Evolutionary conservation across 2,797 vertebrate species (phyloP).

Genomic region (Staurois parvus): DNA sequence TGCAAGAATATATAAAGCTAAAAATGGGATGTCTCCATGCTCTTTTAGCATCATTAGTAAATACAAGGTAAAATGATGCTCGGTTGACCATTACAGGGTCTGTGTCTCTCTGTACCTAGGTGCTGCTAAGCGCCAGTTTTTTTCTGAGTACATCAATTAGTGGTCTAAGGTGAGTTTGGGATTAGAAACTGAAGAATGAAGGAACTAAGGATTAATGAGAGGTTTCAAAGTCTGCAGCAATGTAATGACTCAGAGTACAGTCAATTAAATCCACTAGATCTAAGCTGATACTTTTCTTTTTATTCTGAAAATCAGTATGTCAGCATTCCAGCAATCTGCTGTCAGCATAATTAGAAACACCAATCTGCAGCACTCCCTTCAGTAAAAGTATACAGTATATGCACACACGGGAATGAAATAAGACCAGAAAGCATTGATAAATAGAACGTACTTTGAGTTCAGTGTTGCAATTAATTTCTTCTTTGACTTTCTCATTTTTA

Average conservation of each 20-base stretch:
- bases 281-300: conserved; percentile 19
- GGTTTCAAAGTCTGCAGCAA: conserved; percentile 40
- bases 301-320: conserved; percentile 12
- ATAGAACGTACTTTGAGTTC: no score
- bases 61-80: neutral
- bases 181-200: conserved; percentile 28
- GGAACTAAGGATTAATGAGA: conserved; percentile 46
- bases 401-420: no score
- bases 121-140: conserved; percentile 26
- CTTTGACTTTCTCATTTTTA: no score
- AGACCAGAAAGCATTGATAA: no score
- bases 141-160: conserved; percentile 34
- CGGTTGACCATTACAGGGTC: conserved; percentile 6
- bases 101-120: conserved; percentile 13
- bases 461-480: no score
- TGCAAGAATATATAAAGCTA: neutral
- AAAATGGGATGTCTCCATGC: neutral
- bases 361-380: neutral
- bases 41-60: neutral
- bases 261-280: conserved; percentile 53
- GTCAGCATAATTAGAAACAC: conserved; percentile 29
- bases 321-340: conserved; percentile 31
- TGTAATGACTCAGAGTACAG: conserved; percentile 38
- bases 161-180: conserved; percentile 27
- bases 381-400: neutral